Percentiles rank a stretch among this genome's conserved stretches.
These are phyloP conservation scores for Iselma pallidipennis DNA, from an alignment of 2,888 invertebrate species.

Conservation along the genomic window DNA sequence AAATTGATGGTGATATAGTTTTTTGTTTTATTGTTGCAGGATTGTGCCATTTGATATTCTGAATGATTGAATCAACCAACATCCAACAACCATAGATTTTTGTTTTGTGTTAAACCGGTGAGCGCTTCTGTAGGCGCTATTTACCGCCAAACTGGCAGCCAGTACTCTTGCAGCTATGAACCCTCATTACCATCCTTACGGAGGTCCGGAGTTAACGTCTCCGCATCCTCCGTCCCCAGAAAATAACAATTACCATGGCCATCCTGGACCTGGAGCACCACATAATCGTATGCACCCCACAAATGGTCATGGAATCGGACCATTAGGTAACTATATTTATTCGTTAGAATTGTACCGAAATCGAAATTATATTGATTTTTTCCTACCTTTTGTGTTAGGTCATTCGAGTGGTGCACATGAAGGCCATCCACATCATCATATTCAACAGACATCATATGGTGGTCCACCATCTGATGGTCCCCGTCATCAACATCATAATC, in stretches of 20 bases:
- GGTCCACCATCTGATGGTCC: slow-evolving; percentile 56
- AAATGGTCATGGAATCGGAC: slow-evolving; percentile 57
- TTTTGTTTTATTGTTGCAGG: background rate
- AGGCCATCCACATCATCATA: slow-evolving; percentile 49
- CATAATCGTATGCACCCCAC: slow-evolving; percentile 56
- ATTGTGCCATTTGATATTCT: background rate
- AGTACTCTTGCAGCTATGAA: slow-evolving; percentile 84
- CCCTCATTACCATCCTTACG: slow-evolving; percentile 86
- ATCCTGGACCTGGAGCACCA: slow-evolving; percentile 57
- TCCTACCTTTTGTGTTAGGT: slow-evolving; percentile 36
- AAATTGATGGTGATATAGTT: too few species aligned
- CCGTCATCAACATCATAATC: slow-evolving; percentile 61
- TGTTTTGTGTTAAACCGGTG: slow-evolving; percentile 21
- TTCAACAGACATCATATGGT: slow-evolving; percentile 57
- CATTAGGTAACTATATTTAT: slow-evolving; percentile 48
- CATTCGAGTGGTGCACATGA: slow-evolving; percentile 55
- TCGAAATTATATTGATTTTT: background rate
- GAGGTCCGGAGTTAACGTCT: slow-evolving; percentile 72
- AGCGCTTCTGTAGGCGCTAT: slow-evolving; percentile 37
- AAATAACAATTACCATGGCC: slow-evolving; percentile 65
- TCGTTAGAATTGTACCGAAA: background rate
- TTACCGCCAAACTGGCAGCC: slow-evolving; percentile 84
- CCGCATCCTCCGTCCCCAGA: slow-evolving; percentile 78
- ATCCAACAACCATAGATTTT: background rate
- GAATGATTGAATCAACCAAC: background rate